These are phyloP conservation scores for Stichodactyla helianthus DNA, from an alignment of 64 coral and sea anemone genomes.

Conservation along the genomic window DNA sequence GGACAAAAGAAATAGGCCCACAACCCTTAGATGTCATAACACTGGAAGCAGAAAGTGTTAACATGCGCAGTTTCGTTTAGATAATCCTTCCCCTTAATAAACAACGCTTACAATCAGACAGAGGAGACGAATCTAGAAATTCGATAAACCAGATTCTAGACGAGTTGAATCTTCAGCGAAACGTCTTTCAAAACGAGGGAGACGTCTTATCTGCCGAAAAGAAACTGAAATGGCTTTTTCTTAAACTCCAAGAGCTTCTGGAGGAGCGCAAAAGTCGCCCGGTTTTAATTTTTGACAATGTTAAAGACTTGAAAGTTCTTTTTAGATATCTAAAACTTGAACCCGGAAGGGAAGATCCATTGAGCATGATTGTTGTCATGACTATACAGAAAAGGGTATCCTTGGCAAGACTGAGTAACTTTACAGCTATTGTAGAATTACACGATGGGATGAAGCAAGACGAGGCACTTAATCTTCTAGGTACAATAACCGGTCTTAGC, in stretches of 20 bases:
- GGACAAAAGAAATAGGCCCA: conserved; percentile 6
- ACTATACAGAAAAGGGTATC: conserved; percentile 60
- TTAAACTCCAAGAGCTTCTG: conserved; percentile 52
- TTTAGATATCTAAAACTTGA: conserved; percentile 61
- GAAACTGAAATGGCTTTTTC: conserved; percentile 42
- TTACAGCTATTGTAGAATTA: conserved; percentile 30
- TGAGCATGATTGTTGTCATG: conserved; percentile 33
- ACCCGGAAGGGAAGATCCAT: conserved; percentile 50
- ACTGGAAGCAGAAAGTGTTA: conserved; percentile 43
- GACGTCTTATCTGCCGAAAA: conserved; percentile 34
- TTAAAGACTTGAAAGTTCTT: conserved; percentile 57
- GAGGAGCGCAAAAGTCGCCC: conserved; percentile 53
- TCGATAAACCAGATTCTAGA: conserved; percentile 63
- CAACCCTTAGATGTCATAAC: conserved; percentile 71
- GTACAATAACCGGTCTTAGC: conserved; percentile 14
- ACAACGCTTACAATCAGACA: background rate
- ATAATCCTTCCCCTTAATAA: conserved; percentile 54
- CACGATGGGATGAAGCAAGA: conserved; percentile 37
- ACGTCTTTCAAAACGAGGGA: conserved; percentile 56
- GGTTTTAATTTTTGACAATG: conserved; percentile 76
- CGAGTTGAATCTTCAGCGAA: conserved; percentile 51
- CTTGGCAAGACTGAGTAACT: conserved; percentile 46
- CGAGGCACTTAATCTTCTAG: conserved; percentile 30
- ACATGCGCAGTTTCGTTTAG: conserved; percentile 54
- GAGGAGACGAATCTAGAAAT: background rate